These are phyloP conservation scores for Altica lythri DNA, from an alignment of 2,888 invertebrate species.

Conservation along the genomic window DNA sequence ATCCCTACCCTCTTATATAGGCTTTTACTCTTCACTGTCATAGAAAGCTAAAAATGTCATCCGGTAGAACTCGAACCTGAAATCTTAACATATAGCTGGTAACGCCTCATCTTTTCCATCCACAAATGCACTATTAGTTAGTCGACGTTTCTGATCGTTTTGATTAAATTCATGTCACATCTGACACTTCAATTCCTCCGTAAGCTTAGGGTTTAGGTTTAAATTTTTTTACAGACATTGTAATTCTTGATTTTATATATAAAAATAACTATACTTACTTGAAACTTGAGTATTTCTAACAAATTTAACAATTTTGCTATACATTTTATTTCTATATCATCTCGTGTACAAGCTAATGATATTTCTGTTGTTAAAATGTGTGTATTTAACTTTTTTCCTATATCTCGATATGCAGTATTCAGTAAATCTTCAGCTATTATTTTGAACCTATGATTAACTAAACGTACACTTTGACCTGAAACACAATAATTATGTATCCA, in stretches of 20 bases:
- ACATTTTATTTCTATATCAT: conserved; percentile 50
- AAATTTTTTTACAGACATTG: not conserved
- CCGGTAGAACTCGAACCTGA: too few species aligned
- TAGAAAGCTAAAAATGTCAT: too few species aligned
- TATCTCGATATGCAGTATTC: conserved; percentile 43
- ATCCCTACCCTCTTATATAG: too few species aligned
- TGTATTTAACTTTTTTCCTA: conserved; percentile 41
- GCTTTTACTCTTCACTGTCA: too few species aligned
- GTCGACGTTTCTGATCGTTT: not conserved
- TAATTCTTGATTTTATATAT: not conserved
- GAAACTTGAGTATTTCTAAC: conserved; percentile 47
- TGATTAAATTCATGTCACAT: too few species aligned
- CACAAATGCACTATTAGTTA: not conserved
- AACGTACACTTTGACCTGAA: conserved; percentile 46
- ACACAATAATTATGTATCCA: conserved; percentile 12
- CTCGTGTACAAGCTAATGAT: conserved; percentile 44
- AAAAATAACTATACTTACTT: conserved; percentile 37
- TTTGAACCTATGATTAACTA: conserved; percentile 49
- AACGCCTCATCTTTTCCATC: not conserved
- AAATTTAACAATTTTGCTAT: conserved; percentile 47
- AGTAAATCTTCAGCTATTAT: conserved; percentile 47
- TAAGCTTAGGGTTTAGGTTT: not conserved
- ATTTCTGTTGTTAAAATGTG: conserved; percentile 41
- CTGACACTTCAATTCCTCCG: too few species aligned
- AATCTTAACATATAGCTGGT: too few species aligned